Evolutionary conservation across 2,888 invertebrate species (phyloP).

Genomic region (Maniola hyperantus): DNA sequence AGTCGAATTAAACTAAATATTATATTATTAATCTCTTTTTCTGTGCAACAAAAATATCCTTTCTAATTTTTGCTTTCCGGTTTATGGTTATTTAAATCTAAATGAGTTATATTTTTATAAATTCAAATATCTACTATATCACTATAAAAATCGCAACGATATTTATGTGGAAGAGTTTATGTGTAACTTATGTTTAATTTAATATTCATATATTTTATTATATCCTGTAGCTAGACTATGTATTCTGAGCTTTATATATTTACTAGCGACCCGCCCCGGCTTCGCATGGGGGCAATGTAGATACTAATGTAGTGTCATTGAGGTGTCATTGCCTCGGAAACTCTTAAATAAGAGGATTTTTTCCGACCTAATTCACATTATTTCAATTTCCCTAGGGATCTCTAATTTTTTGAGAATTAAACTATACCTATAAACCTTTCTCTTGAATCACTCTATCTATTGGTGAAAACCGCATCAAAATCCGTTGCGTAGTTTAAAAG

Average conservation of each 20-base stretch:
- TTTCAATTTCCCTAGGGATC: too few species aligned
- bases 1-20: not conserved
- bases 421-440: too few species aligned
- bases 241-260: slow-evolving; percentile 4
- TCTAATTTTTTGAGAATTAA: too few species aligned
- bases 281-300: too few species aligned
- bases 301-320: too few species aligned
- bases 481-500: too few species aligned
- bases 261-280: too few species aligned
- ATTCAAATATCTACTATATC: not conserved
- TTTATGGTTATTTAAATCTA: not conserved
- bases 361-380: too few species aligned
- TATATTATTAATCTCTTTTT: not conserved
- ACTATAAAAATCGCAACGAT: not conserved
- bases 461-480: too few species aligned
- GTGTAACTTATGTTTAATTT: not conserved
- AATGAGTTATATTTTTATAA: not conserved
- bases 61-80: not conserved
- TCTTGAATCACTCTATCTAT: too few species aligned
- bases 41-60: not conserved
- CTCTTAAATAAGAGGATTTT: too few species aligned
- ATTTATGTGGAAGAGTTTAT: slow-evolving; percentile 10
- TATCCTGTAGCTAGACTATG: not conserved
- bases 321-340: too few species aligned
- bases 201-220: not conserved